A percentile compares a stretch with the other conserved stretches of the same genome.
phyloP scores from a whole-genome alignment of 2,888 invertebrate species.

The Drosophila melanosoma region DNA sequence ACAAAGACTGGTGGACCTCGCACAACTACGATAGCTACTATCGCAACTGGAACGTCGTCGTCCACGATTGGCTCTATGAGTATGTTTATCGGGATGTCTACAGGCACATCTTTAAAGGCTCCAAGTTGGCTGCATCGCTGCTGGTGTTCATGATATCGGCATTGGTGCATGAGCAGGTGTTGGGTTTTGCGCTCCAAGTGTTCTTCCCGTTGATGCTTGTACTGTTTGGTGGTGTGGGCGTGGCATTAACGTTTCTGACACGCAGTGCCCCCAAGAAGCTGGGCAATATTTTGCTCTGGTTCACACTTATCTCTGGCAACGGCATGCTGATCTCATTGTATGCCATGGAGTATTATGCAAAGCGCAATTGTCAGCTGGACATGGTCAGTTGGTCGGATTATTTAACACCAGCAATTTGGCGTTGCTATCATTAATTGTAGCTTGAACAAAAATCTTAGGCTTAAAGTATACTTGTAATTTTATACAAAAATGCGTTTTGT shows the following conservation, averaged over 20 bases:
- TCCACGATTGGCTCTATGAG: conserved; percentile 96
- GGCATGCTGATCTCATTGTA: conserved; percentile 89
- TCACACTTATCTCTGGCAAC: conserved; percentile 91
- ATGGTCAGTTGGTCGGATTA: conserved; percentile 73
- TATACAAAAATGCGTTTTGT: conserved; percentile 69
- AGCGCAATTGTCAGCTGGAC: conserved; percentile 74
- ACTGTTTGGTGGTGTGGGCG: conserved; percentile 89
- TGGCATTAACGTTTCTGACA: conserved; percentile 87
- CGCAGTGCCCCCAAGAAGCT: conserved; percentile 85
- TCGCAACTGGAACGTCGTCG: conserved; percentile 97
- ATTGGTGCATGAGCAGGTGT: conserved; percentile 94
- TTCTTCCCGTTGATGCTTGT: conserved; percentile 94
- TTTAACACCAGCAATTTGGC: conserved; percentile 86
- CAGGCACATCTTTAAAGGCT: conserved; percentile 85
- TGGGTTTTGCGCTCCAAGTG: conserved; percentile 91
- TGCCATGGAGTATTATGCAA: conserved; percentile 89
- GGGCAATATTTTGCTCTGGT: conserved; percentile 95
- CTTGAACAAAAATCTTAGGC: conserved; percentile 28
- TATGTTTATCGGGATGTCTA: conserved; percentile 93
- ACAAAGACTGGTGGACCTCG: conserved; percentile 97
- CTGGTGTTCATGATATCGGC: conserved; percentile 93
- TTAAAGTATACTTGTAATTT: conserved; percentile 39
- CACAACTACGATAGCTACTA: conserved; percentile 93
- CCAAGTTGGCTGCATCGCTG: conserved; percentile 86
- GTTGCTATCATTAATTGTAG: conserved; percentile 77